These are phyloP conservation scores for Heliconius aoede DNA, from an alignment of 2,888 invertebrate genomes.

Conservation along the genomic window DNA sequence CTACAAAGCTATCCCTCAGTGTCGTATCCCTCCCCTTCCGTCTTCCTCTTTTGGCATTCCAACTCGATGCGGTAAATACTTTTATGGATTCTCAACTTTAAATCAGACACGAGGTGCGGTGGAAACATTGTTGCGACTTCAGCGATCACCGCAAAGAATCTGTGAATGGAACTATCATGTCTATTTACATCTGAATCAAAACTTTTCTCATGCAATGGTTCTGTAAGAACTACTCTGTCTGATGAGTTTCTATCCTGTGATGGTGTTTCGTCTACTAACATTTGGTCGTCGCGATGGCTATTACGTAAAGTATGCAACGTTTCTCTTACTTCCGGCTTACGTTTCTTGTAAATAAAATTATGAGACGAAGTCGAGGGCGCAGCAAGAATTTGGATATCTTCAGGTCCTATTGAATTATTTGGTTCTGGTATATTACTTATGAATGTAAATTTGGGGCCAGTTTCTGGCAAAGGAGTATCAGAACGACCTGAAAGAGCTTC, in stretches of 20 bases:
- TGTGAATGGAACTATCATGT: constrained; percentile 1
- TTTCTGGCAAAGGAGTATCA: background rate
- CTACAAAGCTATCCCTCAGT: background rate
- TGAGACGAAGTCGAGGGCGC: background rate
- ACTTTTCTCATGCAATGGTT: background rate
- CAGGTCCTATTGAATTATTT: background rate
- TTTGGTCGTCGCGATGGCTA: background rate
- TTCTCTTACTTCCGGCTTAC: background rate
- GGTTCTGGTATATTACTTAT: background rate
- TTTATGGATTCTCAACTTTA: background rate
- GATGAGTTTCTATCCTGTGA: background rate
- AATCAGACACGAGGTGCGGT: constrained; percentile 2
- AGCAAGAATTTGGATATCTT: background rate
- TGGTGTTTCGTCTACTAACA: background rate
- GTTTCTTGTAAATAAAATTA: background rate
- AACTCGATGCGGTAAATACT: constrained; percentile 5
- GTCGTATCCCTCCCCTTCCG: background rate
- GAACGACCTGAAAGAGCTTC: background rate
- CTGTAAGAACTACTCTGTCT: background rate
- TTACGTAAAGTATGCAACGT: background rate
- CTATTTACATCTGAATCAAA: background rate
- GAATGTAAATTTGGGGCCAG: background rate
- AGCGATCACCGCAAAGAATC: constrained; percentile 5
- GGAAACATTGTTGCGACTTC: constrained; percentile 5
- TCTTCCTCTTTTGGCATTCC: background rate